phyloP scores from a whole-genome alignment of 2,113 vertebrate species.

The Ranitomeya variabilis region DNA sequence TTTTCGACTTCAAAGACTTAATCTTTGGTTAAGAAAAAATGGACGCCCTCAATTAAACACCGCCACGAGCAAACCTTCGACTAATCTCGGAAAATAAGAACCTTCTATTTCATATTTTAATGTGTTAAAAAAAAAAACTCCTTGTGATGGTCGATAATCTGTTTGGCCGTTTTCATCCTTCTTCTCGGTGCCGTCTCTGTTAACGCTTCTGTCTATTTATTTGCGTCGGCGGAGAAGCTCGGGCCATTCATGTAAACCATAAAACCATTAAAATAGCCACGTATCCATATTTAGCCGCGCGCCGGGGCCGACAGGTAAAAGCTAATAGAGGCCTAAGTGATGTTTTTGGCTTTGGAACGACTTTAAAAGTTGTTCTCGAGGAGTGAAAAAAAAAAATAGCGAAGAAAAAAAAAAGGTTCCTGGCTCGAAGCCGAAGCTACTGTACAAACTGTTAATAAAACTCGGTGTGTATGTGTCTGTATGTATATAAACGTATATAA shows the following conservation, averaged over 20 bases:
- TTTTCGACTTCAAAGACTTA: neutral
- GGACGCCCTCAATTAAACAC: neutral
- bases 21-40: neutral
- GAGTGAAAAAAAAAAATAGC: constrained; percentile 1
- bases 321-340: constrained; percentile 62
- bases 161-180: constrained; percentile 17
- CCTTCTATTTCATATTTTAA: neutral
- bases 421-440: constrained; percentile 46
- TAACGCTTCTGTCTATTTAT: constrained; percentile 32
- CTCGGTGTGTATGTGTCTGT: constrained; percentile 52
- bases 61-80: neutral
- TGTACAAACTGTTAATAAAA: constrained; percentile 56
- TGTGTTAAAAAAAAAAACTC: neutral
- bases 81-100: neutral
- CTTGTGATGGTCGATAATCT: constrained; percentile 8
- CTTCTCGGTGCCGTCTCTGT: constrained; percentile 30
- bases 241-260: constrained; percentile 64
- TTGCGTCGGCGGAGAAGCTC: constrained; percentile 61
- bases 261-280: constrained; percentile 68
- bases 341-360: constrained; percentile 67
- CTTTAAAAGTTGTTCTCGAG: constrained; percentile 59
- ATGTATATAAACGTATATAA: constrained; percentile 56
- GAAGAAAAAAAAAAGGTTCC: constrained; percentile 35
- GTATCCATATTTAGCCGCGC: constrained; percentile 67
- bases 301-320: constrained; percentile 62